Conservation (phyloP, 2,888 invertebrate genomes). For the Eupelmus urozonus region DNA sequence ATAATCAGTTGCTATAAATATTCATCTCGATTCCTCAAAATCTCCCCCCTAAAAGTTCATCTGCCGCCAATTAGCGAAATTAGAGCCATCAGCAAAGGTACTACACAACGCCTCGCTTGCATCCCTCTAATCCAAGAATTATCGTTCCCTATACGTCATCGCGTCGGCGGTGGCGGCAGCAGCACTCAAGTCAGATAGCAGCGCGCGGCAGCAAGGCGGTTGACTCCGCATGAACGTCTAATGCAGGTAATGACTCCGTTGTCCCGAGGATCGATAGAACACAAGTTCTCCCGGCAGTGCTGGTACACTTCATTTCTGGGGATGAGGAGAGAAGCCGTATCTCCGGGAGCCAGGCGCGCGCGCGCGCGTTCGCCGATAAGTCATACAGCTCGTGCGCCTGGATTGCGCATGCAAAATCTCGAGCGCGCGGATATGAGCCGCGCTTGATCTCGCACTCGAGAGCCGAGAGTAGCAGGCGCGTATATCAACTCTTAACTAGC, state of each 20-base stretch:
- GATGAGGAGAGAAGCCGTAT: constrained; percentile 25
- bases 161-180: too few relatives aligned
- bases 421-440: constrained; percentile 10
- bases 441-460: constrained; percentile 22
- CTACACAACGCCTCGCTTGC: too few relatives aligned
- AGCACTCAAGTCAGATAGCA: too few relatives aligned
- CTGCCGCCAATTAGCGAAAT: too few relatives aligned
- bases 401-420: constrained; percentile 58
- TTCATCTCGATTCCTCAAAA: too few relatives aligned
- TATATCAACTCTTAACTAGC: constrained; percentile 22
- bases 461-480: not conserved
- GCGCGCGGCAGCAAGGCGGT: too few relatives aligned
- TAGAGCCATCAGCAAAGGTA: too few relatives aligned
- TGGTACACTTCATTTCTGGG: constrained; percentile 29
- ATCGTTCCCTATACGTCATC: too few relatives aligned
- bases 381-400: constrained; percentile 54
- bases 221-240: constrained; percentile 60
- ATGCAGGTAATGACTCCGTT: constrained; percentile 70
- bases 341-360: constrained; percentile 62
- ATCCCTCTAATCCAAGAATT: too few relatives aligned
- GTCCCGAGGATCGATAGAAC: constrained; percentile 63
- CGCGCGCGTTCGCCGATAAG: constrained; percentile 60
- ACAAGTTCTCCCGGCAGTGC: constrained; percentile 42
- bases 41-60: too few relatives aligned
- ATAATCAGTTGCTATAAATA: too few relatives aligned